Evolutionary conservation across 2,888 invertebrate genomes (phyloP).

Genomic region (Abrostola triplasia): DNA sequence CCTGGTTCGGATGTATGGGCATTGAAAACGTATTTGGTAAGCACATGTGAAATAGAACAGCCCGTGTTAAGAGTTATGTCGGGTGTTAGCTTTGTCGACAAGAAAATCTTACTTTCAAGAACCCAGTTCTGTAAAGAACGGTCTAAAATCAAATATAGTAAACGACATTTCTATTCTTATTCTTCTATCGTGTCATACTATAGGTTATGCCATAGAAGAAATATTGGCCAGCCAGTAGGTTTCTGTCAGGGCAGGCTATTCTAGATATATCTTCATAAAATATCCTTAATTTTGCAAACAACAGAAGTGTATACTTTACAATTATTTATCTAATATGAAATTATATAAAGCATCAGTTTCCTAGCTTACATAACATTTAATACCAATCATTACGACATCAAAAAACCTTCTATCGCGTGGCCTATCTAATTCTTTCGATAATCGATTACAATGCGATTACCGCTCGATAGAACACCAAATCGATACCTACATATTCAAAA

Average conservation of each 20-base stretch:
- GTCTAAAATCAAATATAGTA: background rate
- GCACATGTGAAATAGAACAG: slow-evolving; percentile 23
- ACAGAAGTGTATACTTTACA: too few species aligned
- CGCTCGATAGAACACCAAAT: slow-evolving; percentile 29
- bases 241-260: too few species aligned
- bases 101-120: background rate
- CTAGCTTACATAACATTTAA: too few species aligned
- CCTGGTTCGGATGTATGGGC: slow-evolving; percentile 35
- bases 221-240: too few species aligned
- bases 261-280: too few species aligned
- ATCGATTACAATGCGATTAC: slow-evolving; percentile 26
- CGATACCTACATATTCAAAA: slow-evolving; percentile 43
- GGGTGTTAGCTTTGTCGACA: slow-evolving; percentile 7
- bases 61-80: slow-evolving; percentile 5
- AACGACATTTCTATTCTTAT: too few species aligned
- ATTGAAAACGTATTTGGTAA: slow-evolving; percentile 35
- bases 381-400: background rate
- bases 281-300: too few species aligned
- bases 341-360: too few species aligned
- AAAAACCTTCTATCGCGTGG: slow-evolving; percentile 13
- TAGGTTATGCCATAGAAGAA: too few species aligned
- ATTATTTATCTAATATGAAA: too few species aligned
- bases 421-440: slow-evolving; percentile 12
- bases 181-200: too few species aligned
- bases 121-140: background rate